Evolutionary conservation across 1,140 invertebrate genomes (phyloP).

Genomic region (Steinernema feltiae): DNA sequence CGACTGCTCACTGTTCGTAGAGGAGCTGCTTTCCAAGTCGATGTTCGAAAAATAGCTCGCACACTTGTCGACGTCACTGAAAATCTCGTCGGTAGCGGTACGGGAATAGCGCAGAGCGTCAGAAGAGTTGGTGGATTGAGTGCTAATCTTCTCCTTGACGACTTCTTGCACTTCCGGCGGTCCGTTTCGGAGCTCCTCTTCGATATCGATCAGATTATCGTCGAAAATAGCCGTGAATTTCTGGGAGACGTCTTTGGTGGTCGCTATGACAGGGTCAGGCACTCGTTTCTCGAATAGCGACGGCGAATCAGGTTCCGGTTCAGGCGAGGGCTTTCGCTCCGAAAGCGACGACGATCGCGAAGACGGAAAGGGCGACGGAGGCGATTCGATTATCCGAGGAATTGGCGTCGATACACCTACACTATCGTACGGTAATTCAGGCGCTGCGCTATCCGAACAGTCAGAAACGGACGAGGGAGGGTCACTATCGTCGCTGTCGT

Average conservation of each 20-base stretch:
- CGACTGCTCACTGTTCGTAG: too few relatives aligned
- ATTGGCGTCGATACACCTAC: too few relatives aligned
- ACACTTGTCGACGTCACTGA: background rate
- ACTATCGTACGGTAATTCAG: too few relatives aligned
- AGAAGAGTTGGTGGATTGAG: background rate
- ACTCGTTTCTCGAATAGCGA: background rate
- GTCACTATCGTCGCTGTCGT: background rate
- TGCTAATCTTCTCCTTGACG: background rate
- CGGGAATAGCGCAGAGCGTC: background rate
- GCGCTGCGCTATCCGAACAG: too few relatives aligned
- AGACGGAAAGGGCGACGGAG: background rate
- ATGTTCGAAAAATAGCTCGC: background rate
- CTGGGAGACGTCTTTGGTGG: background rate
- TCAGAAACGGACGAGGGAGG: background rate
- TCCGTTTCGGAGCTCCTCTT: background rate
- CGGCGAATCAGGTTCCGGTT: too few relatives aligned
- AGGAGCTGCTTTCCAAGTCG: background rate
- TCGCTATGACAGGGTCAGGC: background rate
- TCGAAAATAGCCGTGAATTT: background rate
- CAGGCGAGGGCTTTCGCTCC: too few relatives aligned
- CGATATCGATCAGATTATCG: background rate
- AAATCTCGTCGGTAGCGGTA: background rate
- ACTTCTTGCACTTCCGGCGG: background rate
- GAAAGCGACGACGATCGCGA: background rate
- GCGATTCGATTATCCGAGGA: background rate